A percentile compares a stretch with the other conserved stretches of the same genome.
phyloP scores from a whole-genome alignment of 2,888 invertebrate species.

The Prosapia bicincta region DNA sequence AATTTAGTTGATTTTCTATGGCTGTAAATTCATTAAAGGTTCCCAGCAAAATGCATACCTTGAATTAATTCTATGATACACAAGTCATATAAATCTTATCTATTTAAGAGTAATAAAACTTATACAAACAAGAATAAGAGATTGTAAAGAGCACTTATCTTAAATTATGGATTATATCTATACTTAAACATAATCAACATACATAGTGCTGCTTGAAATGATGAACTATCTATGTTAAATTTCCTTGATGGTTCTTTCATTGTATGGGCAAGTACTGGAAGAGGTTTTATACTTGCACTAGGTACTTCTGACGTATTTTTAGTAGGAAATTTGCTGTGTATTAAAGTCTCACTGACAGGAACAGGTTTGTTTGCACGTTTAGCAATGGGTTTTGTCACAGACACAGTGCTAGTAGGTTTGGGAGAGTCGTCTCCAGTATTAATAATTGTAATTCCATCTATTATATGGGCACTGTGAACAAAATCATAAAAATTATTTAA shows the following conservation, averaged over 20 bases:
- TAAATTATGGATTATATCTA: too few species aligned
- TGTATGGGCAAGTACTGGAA: conserved; percentile 1
- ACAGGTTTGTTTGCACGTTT: conserved; percentile 52
- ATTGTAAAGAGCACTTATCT: too few species aligned
- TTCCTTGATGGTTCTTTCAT: conserved; percentile 20
- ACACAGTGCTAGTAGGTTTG: conserved; percentile 48
- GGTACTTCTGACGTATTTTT: not conserved
- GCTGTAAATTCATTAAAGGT: too few species aligned
- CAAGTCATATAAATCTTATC: too few species aligned
- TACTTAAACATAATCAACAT: too few species aligned
- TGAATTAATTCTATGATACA: too few species aligned
- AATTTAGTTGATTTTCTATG: too few species aligned
- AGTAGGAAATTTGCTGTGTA: conserved; percentile 39
- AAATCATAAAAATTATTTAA: too few species aligned
- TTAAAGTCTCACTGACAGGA: conserved; percentile 47
- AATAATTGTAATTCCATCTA: conserved; percentile 71
- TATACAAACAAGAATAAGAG: too few species aligned
- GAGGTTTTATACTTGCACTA: conserved; percentile 10
- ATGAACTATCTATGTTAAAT: conserved; percentile 6
- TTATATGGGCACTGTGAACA: conserved; percentile 71
- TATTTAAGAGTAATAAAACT: too few species aligned
- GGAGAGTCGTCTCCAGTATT: conserved; percentile 54
- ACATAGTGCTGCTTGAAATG: conserved; percentile 22
- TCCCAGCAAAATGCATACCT: too few species aligned
- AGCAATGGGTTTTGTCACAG: conserved; percentile 47